A percentile compares a stretch with the other conserved stretches of the same genome.
Conservation (phyloP, 2,888 invertebrate genomes). For the Ypsolopha scabrella region DNA sequence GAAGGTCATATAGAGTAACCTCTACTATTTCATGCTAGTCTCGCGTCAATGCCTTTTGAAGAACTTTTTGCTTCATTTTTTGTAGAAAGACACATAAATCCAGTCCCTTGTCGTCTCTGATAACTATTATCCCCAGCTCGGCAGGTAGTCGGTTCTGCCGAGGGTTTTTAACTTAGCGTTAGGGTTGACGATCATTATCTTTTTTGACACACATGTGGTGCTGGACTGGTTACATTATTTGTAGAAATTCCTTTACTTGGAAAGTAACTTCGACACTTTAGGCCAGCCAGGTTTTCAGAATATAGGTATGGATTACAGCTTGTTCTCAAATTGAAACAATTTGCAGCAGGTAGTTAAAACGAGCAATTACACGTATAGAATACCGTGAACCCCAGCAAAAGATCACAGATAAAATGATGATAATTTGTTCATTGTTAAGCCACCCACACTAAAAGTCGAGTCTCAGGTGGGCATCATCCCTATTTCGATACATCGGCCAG, state of each 20-base stretch:
- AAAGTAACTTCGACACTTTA: too few relatives aligned
- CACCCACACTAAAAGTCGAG: neutral
- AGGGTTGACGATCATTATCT: neutral
- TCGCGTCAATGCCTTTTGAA: constrained; percentile 1
- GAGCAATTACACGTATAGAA: neutral
- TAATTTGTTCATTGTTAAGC: neutral
- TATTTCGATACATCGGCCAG: neutral
- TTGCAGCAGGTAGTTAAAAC: neutral
- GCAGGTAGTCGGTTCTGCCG: constrained; percentile 3
- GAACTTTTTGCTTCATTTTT: neutral
- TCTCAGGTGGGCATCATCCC: neutral
- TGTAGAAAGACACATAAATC: constrained; percentile 1
- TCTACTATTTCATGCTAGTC: neutral
- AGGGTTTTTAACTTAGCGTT: neutral
- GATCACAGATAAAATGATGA: too few relatives aligned
- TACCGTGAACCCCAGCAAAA: neutral
- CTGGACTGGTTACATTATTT: too few relatives aligned
- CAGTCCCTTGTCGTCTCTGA: constrained; percentile 1
- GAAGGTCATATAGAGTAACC: neutral
- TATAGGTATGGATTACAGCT: neutral
- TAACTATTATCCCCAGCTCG: neutral
- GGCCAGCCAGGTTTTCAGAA: too few relatives aligned
- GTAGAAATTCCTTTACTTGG: too few relatives aligned
- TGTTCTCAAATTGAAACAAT: neutral
- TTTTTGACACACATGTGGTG: too few relatives aligned